Base-by-base conservation (phyloP, 2,113 vertebrate species). In the Lates calcarifer region DNA sequence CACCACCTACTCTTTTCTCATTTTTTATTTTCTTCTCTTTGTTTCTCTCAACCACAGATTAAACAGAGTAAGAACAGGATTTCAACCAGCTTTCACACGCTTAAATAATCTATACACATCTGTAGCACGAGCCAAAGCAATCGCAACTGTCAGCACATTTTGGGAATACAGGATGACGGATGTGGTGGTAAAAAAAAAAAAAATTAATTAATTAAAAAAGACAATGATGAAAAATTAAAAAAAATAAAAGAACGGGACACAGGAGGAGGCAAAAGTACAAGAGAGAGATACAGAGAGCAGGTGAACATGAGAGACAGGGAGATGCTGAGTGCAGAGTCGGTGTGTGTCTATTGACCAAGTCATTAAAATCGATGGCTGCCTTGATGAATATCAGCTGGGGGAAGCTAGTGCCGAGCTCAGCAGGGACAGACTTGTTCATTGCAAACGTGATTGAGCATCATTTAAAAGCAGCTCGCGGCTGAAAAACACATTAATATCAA, bases 291-390 rank as follows among this genome's bases (percentile, higher is more conserved):
- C 49, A 70, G 65, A 74, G 60, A 77, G 73, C 61, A 31, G 22
- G 37, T 7, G 74, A 58, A 49, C 39, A 57, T 28, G 55, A 84
- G 66, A 53, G 55, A 45, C 72, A 53, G 65, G 41, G 67, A 53
- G 73, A 77, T 72, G 71, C 76, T 71, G 77, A 78, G 77, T 84
- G 82, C 26, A 0, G 64, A 74, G 73, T 69, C 37, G 13, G 72
- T 64, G 78, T 83, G 85, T 87, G 86, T 88, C 83, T 92, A 79
- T 92, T 91, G 92, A 91, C 87, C 77, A 41, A 89, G 82, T 89
- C 87, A 77, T 90, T 94, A 61, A 90, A 92, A 92, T 92, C 88
- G 53, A 91, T 92, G 85, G 69, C 66, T 73, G 82, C 72, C 84
- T 72, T 91, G 89, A 93, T 91, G 89, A 88, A 87, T 89, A 89